Evolutionary conservation across 2,797 vertebrate genomes (phyloP).

Genomic region (Setipinna tenuifilis): DNA sequence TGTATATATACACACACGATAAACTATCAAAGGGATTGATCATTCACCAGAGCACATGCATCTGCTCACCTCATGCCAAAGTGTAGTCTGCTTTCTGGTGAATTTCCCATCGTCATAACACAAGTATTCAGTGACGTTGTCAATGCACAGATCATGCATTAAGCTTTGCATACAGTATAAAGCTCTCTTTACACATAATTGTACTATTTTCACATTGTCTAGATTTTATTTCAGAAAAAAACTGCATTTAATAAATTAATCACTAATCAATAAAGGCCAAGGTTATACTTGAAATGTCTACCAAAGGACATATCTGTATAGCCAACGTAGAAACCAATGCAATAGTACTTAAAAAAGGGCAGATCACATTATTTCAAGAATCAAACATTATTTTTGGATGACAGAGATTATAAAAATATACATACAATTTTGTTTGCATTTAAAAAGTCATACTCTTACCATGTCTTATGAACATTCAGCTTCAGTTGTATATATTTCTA

Average conservation of each 20-base stretch:
- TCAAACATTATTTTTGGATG: slow-evolving; percentile 43
- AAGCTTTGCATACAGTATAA: not conserved
- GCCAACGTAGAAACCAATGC: slow-evolving; percentile 57
- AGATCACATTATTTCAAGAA: slow-evolving; percentile 35
- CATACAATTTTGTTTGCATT: not conserved
- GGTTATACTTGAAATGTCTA: slow-evolving; percentile 37
- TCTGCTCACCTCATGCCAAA: slow-evolving; percentile 52
- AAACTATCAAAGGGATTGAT: slow-evolving; percentile 9
- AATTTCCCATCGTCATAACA: slow-evolving; percentile 9
- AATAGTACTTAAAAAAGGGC: slow-evolving; percentile 56
- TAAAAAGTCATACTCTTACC: not conserved
- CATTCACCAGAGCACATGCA: not conserved
- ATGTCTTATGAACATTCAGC: not conserved
- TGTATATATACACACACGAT: not conserved
- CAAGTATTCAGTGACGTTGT: not conserved
- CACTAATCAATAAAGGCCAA: slow-evolving; percentile 8
- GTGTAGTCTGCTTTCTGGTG: slow-evolving; percentile 41
- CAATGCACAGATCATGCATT: not conserved
- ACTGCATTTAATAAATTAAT: not conserved
- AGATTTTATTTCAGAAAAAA: slow-evolving; percentile 3
- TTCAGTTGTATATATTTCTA: not conserved
- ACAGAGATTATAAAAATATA: slow-evolving; percentile 27
- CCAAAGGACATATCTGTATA: slow-evolving; percentile 39
- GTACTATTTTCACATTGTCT: slow-evolving; percentile 2
- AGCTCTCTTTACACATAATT: slow-evolving; percentile 15